Percentiles rank a stretch among this genome's conserved stretches.
These are phyloP conservation scores for Brachionichthys hirsutus DNA, from an alignment of 2,113 vertebrate species.

Conservation along the genomic window DNA sequence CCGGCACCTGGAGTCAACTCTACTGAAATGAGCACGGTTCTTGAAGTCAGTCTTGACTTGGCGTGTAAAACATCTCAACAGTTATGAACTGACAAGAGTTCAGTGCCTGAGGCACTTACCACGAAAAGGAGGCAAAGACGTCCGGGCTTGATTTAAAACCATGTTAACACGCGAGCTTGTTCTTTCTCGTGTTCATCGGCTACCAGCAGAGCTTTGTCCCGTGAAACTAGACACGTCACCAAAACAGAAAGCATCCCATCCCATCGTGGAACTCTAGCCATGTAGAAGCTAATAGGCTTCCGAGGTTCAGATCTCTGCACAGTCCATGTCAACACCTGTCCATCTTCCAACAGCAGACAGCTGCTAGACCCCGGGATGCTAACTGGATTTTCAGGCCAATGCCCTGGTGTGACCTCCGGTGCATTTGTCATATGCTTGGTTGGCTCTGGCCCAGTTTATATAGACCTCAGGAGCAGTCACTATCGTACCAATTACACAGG, in stretches of 20 bases:
- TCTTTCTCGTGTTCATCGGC: background rate
- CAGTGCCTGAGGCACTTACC: too few relatives aligned
- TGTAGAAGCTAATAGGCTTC: constrained; percentile 3
- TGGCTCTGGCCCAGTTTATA: constrained; percentile 62
- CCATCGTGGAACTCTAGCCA: constrained; percentile 8
- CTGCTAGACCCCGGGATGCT: constrained; percentile 56
- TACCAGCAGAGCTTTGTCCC: constrained; percentile 6
- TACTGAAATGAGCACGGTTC: background rate
- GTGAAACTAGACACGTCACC: background rate
- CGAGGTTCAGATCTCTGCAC: constrained; percentile 35
- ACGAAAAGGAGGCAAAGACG: constrained; percentile 5
- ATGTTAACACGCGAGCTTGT: background rate
- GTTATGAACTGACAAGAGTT: too few relatives aligned
- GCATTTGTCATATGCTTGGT: constrained; percentile 61
- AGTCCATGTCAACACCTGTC: constrained; percentile 52
- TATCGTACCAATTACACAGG: constrained; percentile 57
- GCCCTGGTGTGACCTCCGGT: constrained; percentile 59
- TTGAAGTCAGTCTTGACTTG: background rate
- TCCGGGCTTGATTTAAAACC: constrained; percentile 2
- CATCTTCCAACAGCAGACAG: constrained; percentile 51
- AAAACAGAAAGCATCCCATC: constrained; percentile 23
- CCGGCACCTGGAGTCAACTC: background rate
- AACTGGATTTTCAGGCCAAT: constrained; percentile 60
- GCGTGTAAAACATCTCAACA: too few relatives aligned
- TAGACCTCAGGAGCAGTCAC: constrained; percentile 41